Conservation (phyloP, 1,140 invertebrate genomes). For the Prorops nasuta region DNA sequence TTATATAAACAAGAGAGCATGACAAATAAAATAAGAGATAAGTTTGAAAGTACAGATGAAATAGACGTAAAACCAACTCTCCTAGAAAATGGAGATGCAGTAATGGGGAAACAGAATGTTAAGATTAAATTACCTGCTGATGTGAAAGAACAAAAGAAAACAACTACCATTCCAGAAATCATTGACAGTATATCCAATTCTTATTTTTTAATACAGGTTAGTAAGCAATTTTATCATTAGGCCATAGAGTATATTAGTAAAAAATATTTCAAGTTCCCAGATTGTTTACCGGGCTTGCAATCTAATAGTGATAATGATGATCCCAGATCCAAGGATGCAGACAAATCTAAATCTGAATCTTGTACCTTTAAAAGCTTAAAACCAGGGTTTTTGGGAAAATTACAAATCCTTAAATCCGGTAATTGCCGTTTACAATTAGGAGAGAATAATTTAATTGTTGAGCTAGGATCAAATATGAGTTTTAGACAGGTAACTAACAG, state of each 20-base stretch:
- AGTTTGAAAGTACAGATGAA: constrained; percentile 3
- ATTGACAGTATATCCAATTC: constrained; percentile 35
- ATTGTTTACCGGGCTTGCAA: constrained; percentile 42
- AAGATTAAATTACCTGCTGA: background rate
- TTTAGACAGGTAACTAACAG: constrained; percentile 42
- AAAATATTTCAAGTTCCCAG: constrained; percentile 41
- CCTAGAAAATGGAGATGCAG: constrained; percentile 43
- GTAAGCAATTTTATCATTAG: background rate
- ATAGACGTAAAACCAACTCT: constrained; percentile 33
- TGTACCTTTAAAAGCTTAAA: constrained; percentile 41
- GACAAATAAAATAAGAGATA: constrained; percentile 12
- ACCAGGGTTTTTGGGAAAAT: constrained; percentile 46
- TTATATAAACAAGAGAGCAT: constrained; percentile 24
- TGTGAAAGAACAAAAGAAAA: constrained; percentile 5
- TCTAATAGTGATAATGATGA: constrained; percentile 24
- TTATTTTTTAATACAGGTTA: constrained; percentile 47
- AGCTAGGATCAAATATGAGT: constrained; percentile 36
- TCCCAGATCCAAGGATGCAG: constrained; percentile 10
- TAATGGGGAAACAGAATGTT: constrained; percentile 27
- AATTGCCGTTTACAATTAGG: constrained; percentile 43
- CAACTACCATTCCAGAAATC: constrained; percentile 31
- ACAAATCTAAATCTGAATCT: constrained; percentile 22
- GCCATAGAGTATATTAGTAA: background rate
- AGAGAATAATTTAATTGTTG: constrained; percentile 42
- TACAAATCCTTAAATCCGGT: constrained; percentile 49